Evolutionary conservation across 1,140 invertebrate species (phyloP), one percentile per base, ranked within the genome.

Genomic region (Pseudomyrmex sp.): DNA sequence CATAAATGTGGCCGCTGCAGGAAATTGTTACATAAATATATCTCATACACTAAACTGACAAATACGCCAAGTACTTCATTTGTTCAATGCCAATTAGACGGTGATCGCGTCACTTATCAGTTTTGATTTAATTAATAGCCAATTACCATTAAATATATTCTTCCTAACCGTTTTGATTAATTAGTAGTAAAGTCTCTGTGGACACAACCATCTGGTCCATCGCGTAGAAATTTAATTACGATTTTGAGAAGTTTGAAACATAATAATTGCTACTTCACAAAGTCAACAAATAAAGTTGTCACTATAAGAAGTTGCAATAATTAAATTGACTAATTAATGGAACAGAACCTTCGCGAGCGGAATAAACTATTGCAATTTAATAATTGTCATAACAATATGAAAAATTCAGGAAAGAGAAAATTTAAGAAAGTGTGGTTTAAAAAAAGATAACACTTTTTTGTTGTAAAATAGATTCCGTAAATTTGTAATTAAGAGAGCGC

Each of bases 121-220:
- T 58, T 65, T 2, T 20, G 56, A 59, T 18, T 26, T 50, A 72
- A 61, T 50, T 72, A 50, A 61, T 50, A 15, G 23, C 15, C 20
- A 35, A 70, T 80, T 70, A 70, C 13, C 23, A 48, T 79, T 70
- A 48, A 79, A 70, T 70, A 79, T 4, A 72, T 59, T 50, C 44
- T 80, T 80, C 72, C 15, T 72, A 8, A 48, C 12, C 1, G 26
- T 80, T 72, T 70, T 18, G 46, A 69, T 79, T 18, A 35, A 79
- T 3, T 9, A 63, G 46, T 58, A 46, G 10, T 26, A 4, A 13
- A 35, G 15, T 35, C 1, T 48, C 4, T 18, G 18, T 18, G 18
- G 58, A 35, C 26, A 9, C 5, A 35, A 35, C 7, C 35, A 35
- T 35, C 35, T 35, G 35, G 35, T 35, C 35, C 35, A 35, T 35